Evolutionary conservation across 2,888 invertebrate species (phyloP), one percentile per base, ranked within the genome.

Genomic region (Mimas tiliae): DNA sequence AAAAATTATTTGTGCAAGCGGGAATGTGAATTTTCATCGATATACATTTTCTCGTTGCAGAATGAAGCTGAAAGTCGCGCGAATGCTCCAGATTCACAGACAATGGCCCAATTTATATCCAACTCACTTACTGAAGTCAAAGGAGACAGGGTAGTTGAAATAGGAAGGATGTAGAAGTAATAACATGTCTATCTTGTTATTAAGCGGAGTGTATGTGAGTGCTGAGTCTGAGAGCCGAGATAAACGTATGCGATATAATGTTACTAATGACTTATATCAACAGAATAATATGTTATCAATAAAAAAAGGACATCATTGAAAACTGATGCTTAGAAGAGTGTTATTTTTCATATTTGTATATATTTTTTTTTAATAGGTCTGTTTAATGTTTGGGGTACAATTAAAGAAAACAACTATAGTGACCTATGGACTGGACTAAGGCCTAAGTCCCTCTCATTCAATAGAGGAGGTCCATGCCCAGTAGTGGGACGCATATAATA

Each of bases 101-200:
- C 93, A 93, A 93, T 93, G 93, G 88, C 90, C 93, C 89, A 93
- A 93, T 93, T 93, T 93, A 92, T 91, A 92, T 87, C 91, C 92
- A 90, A 93, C 92, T 93, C 93, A 92, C 90, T 93, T 91, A 91
- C 88, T 87, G 84, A 76, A 90, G 90, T 85, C 88, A 82, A 81
- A 82, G 83, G 81, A 83, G 85, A 84, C 81, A 79, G 80, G 81
- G 84, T 82, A 84, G 85, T 80, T 83, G 77, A 77, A 80, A 79
- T 80, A 82, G 81, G 78, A 79, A 81, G 80, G 79, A 83, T 83
- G 77, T 77, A 73, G 72, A 78, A 76, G 76, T 81, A 80, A 75
- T 74, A 73, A 66, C 51, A 71, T 53, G 65, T 66, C 65, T 68
- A 67, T 65, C 65, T 67, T 68, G 65, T 69, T 68, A 69, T 58